These are phyloP conservation scores for Lasius platythorax DNA, from an alignment of 2,888 invertebrate species.

Conservation along the genomic window DNA sequence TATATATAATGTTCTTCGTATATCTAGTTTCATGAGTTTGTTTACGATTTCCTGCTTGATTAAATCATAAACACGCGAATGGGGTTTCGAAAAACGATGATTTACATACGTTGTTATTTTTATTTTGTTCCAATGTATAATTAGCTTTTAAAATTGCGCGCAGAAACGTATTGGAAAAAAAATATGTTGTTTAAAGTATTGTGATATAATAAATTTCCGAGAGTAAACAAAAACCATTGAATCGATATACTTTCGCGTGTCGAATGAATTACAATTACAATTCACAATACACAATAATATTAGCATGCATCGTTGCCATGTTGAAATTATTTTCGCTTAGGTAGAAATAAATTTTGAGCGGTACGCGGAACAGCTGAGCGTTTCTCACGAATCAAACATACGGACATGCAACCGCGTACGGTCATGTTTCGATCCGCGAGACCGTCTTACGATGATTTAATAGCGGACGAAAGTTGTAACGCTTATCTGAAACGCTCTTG, in stretches of 20 bases:
- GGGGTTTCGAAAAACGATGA: constrained; percentile 9
- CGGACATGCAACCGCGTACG: constrained; percentile 49
- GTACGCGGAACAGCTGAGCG: constrained; percentile 58
- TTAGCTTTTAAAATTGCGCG: constrained; percentile 27
- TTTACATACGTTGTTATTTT: constrained; percentile 35
- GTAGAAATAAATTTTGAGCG: constrained; percentile 60
- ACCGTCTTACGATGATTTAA: constrained; percentile 73
- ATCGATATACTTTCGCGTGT: background rate
- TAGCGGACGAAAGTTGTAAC: constrained; percentile 51
- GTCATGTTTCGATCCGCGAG: constrained; percentile 58
- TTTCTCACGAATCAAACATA: constrained; percentile 38
- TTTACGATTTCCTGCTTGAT: constrained; percentile 35
- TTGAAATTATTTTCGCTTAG: constrained; percentile 54
- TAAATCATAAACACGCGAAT: constrained; percentile 35
- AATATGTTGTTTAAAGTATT: background rate
- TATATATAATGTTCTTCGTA: background rate
- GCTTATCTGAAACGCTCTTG: constrained; percentile 55
- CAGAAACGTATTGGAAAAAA: background rate
- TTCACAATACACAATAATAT: constrained; percentile 20
- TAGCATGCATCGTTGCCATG: constrained; percentile 4
- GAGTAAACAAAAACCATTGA: constrained; percentile 9
- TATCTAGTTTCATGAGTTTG: constrained; percentile 21
- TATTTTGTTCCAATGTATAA: constrained; percentile 1
- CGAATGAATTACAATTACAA: constrained; percentile 33
- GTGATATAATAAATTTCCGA: constrained; percentile 20